Evolutionary conservation across 1,140 invertebrate genomes (phyloP).

Genomic region (Brachionus rubens): DNA sequence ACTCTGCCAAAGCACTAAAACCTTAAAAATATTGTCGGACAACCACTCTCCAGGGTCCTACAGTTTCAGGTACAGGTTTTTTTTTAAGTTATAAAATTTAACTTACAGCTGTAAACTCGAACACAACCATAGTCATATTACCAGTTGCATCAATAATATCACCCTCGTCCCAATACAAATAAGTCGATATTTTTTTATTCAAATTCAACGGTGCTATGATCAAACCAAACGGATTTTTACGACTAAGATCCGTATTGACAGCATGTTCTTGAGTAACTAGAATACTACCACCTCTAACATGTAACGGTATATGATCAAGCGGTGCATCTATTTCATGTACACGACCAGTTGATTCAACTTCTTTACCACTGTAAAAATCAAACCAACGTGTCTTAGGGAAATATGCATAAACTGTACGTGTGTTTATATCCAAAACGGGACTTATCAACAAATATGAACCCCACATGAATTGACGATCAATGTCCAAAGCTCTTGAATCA

Average conservation of each 20-base stretch:
- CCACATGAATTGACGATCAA: slow-evolving; percentile 76
- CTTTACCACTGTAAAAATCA: slow-evolving; percentile 45
- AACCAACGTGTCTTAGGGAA: slow-evolving; percentile 40
- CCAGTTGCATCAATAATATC: slow-evolving; percentile 14
- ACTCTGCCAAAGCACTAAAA: too few relatives aligned
- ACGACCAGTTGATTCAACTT: background rate
- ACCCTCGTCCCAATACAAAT: slow-evolving; percentile 48
- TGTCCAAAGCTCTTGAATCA: slow-evolving; percentile 67
- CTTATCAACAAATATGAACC: slow-evolving; percentile 71
- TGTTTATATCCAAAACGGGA: slow-evolving; percentile 70
- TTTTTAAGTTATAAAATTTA: too few relatives aligned
- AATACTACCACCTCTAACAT: slow-evolving; percentile 58
- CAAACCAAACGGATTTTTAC: slow-evolving; percentile 46
- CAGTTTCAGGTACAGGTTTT: too few relatives aligned
- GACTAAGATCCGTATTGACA: slow-evolving; percentile 48
- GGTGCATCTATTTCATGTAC: slow-evolving; percentile 47
- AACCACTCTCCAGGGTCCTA: too few relatives aligned
- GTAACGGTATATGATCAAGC: slow-evolving; percentile 54
- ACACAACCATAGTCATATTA: background rate
- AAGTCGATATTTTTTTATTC: background rate
- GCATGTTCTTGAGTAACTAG: slow-evolving; percentile 54
- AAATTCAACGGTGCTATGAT: slow-evolving; percentile 42
- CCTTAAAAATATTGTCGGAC: too few relatives aligned
- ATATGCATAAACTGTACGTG: background rate
- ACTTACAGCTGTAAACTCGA: background rate